Evolutionary conservation across 2,888 invertebrate genomes (phyloP).

Genomic region (Andrena flavipes): DNA sequence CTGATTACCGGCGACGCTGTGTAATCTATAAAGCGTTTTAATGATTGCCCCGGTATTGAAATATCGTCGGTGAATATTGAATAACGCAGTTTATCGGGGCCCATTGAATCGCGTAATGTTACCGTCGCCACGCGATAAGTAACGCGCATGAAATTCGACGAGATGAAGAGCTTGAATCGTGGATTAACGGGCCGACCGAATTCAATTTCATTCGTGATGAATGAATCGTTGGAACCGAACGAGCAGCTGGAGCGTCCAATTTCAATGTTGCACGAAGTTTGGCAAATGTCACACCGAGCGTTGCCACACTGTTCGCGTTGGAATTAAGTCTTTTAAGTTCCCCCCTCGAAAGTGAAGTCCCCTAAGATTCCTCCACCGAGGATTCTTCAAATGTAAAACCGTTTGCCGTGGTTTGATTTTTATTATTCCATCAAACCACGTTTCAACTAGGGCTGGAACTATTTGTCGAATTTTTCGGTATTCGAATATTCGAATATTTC

Average conservation of each 20-base stretch:
- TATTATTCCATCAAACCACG: too few relatives aligned
- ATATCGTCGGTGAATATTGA: not conserved
- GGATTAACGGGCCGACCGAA: not conserved
- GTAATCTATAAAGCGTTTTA: too few relatives aligned
- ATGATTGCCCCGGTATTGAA: constrained; percentile 4
- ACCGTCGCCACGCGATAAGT: not conserved
- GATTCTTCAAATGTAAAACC: not conserved
- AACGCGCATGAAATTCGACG: not conserved
- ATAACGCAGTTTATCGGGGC: not conserved
- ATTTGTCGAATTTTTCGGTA: too few relatives aligned
- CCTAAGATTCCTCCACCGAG: too few relatives aligned
- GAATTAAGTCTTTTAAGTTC: not conserved
- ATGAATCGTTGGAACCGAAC: not conserved
- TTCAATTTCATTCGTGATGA: not conserved
- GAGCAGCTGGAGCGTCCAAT: not conserved
- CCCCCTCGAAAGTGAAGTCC: not conserved
- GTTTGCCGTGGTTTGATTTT: not conserved
- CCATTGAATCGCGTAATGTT: not conserved
- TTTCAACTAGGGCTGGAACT: too few relatives aligned
- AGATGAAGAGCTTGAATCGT: not conserved
- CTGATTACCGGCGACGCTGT: too few relatives aligned
- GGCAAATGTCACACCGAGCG: not conserved
- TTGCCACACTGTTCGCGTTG: not conserved
- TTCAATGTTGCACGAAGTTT: not conserved
- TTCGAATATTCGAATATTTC: too few relatives aligned